Base-by-base conservation (phyloP, 2,113 vertebrate species). In the Sturnira hondurensis region DNA sequence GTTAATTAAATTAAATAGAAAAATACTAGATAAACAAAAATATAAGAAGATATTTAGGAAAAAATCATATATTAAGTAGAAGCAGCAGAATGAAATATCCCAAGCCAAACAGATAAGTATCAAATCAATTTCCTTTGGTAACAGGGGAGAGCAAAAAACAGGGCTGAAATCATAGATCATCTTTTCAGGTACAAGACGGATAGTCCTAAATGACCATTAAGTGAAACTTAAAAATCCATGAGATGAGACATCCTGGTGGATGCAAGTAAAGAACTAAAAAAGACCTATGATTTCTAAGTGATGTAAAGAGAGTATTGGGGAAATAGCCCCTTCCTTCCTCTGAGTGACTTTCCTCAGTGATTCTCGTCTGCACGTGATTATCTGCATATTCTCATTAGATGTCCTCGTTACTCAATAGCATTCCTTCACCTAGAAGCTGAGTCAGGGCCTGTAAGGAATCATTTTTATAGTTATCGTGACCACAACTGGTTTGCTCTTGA, bases 1-100 rank as follows among this genome's bases (percentile, higher is more conserved):
- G 65, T 93, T 96, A 82, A 90, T 93, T 89, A 92, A 92, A 68
- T 93, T 52, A 82, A 78, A 47, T 33, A 71, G 1, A 56, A 84
- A 3, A 9, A 33, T 70, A 91, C 93, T n/a, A 93, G 93, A 93
- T 47, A 16, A 4, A 3, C 7, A 93, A 73, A 58, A 83, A 24
- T 89, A 17, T 71, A 94, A 90, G 12, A 11, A 92, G 77, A 4
- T 68, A 24, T 84, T 94, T 76, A 81, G 56, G 33, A 74, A 91
- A 50, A 50, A 82, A 74, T 73, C 50, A 91, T 52, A 9, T 43
- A 41, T 90, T 78, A 88, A 93, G 89, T 4, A 96, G 87, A 78
- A 96, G 33, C 6, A 92, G 17, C 17, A 86, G 41, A 94, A 68
- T 86, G 24, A 84, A 87, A 73, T 70, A 22, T 61, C 36, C 38